Evolutionary conservation across 1,140 invertebrate species (phyloP).

Genomic region (Saxidomus purpurata): DNA sequence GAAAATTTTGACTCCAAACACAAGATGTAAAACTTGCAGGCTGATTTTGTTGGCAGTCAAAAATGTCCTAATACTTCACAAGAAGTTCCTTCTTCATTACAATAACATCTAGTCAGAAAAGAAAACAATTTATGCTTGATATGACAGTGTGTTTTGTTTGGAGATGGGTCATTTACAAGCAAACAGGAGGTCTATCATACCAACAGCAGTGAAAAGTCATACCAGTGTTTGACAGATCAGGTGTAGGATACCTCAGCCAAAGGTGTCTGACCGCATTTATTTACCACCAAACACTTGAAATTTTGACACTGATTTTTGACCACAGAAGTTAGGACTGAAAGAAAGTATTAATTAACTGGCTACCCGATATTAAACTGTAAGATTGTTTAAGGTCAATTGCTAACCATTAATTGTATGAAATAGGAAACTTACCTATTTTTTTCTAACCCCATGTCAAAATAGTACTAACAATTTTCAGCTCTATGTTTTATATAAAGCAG

Average conservation of each 20-base stretch:
- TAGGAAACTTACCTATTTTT: not conserved
- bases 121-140: not conserved
- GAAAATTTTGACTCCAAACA: too few species aligned
- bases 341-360: conserved; percentile 24
- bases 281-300: conserved; percentile 3
- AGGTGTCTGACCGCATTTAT: conserved; percentile 19
- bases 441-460: conserved; percentile 5
- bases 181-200: conserved; percentile 2
- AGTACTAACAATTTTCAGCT: too few species aligned
- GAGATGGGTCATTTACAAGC: conserved; percentile 31
- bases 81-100: too few species aligned
- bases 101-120: not conserved
- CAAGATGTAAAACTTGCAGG: too few species aligned
- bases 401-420: conserved; percentile 41
- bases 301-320: conserved; percentile 30
- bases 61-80: too few species aligned
- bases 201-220: conserved; percentile 13
- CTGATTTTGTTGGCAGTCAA: too few species aligned
- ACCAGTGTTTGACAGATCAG: conserved; percentile 1
- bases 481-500: too few species aligned
- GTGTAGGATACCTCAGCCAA: not conserved
- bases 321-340: conserved; percentile 20
- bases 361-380: not conserved
- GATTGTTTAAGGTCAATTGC: not conserved
- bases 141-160: conserved; percentile 10